These are phyloP conservation scores for Triplophysa tibetana DNA, from an alignment of 2,113 vertebrate genomes.

Conservation along the genomic window DNA sequence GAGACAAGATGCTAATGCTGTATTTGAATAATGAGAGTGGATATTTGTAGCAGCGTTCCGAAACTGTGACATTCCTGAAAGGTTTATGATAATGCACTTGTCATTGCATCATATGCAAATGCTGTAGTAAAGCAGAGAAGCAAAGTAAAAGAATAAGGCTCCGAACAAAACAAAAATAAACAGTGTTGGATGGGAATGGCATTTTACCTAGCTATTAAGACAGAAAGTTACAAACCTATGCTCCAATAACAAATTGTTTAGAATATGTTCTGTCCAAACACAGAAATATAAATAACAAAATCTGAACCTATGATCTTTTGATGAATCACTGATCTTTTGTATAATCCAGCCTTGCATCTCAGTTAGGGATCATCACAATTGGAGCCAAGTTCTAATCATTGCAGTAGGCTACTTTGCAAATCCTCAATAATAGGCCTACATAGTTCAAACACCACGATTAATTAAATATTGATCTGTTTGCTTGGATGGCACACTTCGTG, in stretches of 20 bases:
- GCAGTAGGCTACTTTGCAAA: conserved; percentile 19
- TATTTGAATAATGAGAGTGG: conserved; percentile 50
- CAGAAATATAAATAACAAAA: background rate
- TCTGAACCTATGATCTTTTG: background rate
- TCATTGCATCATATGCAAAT: conserved; percentile 31
- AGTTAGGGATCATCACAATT: conserved; percentile 12
- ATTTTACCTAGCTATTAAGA: background rate
- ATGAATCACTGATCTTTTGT: conserved; percentile 17
- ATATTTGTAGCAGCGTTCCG: conserved; percentile 44
- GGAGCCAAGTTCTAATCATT: conserved; percentile 23
- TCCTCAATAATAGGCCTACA: conserved; percentile 30
- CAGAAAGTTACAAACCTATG: background rate
- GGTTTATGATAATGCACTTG: conserved; percentile 36
- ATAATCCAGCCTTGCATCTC: conserved; percentile 22
- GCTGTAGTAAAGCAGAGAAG: background rate
- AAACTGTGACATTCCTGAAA: conserved; percentile 43
- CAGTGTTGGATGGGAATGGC: background rate
- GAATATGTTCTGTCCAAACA: background rate
- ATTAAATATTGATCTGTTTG: conserved; percentile 54
- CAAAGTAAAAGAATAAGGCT: conserved; percentile 5
- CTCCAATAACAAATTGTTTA: background rate
- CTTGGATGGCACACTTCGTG: conserved; percentile 12
- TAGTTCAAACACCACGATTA: conserved; percentile 46
- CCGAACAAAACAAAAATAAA: conserved; percentile 11
- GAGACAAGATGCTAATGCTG: conserved; percentile 42